Evolutionary conservation across 2,113 vertebrate genomes (phyloP).

Genomic region (Cephalopholis sonnerati): DNA sequence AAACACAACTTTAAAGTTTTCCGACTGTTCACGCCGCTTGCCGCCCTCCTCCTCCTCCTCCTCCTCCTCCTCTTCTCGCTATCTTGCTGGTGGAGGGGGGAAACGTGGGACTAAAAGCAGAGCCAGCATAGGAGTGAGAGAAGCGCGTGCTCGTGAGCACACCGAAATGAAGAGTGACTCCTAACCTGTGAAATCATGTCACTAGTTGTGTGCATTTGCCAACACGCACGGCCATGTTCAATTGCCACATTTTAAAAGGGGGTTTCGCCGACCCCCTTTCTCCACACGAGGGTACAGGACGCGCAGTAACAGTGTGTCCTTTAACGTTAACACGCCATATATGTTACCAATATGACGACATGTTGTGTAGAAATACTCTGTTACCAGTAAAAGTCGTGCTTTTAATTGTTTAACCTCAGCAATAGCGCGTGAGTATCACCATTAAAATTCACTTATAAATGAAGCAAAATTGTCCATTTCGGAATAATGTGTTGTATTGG

Average conservation of each 20-base stretch:
- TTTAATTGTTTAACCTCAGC: too few species aligned
- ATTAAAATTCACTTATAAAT: too few species aligned
- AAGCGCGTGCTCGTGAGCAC: not conserved
- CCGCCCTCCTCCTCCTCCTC: not conserved
- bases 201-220: not conserved
- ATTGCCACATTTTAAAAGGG: conserved; percentile 22
- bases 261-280: not conserved
- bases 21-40: not conserved
- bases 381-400: too few species aligned
- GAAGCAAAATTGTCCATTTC: too few species aligned
- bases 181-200: not conserved
- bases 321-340: not conserved
- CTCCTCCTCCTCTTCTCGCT: too few species aligned
- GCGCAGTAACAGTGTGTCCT: not conserved
- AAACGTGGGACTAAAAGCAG: not conserved
- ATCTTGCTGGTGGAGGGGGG: too few species aligned
- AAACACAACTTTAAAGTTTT: conserved; percentile 20
- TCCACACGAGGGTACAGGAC: not conserved
- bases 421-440: too few species aligned
- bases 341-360: not conserved
- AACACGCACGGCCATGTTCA: conserved; percentile 17
- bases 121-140: not conserved
- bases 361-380: too few species aligned
- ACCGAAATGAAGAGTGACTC: not conserved
- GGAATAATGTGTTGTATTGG: too few species aligned